A percentile compares a stretch with the other conserved stretches of the same genome.
Conservation (phyloP, 1,140 invertebrate species). For the Diuraphis noxia region DNA sequence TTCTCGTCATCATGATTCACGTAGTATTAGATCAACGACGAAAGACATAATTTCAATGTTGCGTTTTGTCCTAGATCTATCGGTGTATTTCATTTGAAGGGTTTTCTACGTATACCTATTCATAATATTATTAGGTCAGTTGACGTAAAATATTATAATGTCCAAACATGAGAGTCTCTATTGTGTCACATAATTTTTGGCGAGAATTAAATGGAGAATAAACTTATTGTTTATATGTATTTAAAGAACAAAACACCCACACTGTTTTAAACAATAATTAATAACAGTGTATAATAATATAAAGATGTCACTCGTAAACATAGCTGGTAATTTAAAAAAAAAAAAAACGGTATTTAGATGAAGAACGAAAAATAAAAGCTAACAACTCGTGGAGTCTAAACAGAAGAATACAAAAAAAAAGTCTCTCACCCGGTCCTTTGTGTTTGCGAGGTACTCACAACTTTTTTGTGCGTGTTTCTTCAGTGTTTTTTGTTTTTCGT, state of each 20-base stretch:
- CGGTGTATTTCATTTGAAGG: neutral
- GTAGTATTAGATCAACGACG: neutral
- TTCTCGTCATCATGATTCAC: neutral
- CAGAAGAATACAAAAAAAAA: neutral
- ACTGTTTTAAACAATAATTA: neutral
- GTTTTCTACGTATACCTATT: neutral
- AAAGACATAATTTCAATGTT: neutral
- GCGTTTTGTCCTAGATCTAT: too few species aligned
- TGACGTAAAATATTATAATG: neutral
- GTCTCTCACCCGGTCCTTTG: neutral
- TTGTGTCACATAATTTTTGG: neutral
- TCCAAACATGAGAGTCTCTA: neutral
- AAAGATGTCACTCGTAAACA: neutral
- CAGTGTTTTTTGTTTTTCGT: neutral
- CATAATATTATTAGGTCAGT: neutral
- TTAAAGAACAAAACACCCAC: neutral
- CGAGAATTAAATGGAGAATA: neutral
- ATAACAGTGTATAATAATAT: neutral
- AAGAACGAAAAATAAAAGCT: neutral
- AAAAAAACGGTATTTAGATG: neutral
- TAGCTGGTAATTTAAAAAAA: too few species aligned
- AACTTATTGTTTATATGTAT: neutral
- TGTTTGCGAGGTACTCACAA: neutral
- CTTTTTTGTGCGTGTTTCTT: neutral
- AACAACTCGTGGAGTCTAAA: neutral